Base-by-base conservation (phyloP, 2,888 invertebrate species). In the Nysson spinosus region DNA sequence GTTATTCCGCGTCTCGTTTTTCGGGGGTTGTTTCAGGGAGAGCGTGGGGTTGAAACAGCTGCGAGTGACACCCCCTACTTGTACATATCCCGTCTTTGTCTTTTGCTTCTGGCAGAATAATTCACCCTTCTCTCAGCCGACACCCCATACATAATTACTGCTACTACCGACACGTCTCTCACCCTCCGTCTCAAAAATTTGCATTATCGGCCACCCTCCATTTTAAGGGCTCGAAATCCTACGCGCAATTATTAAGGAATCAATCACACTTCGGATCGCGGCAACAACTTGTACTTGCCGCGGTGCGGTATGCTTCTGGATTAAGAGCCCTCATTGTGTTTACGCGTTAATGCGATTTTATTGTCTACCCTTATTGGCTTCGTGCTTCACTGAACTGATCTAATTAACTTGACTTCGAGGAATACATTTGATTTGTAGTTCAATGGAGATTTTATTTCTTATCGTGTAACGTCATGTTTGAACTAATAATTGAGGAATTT, bases 21-120 rank as follows among this genome's bases (percentile, higher is more conserved):
- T 12, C 28, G 63, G 71, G 60, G 69, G 44, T 62, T 47, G 64
- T 37, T 49, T 55, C 60, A 57, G 56, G 63, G 65, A 67, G 60
- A 69, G 42, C 64, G 55, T 66, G 79, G 77, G 74, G 71, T 69
- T 65, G 80, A 78, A 81, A 80, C 82, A 82, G 83, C 82, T 82
- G 83, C 79, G 72, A 77, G 75, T 77, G 82, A 83, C 83, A 82
- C 77, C 74, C 80, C 75, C 55, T 64, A 52, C 68, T 69, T 72
- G 67, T 62, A 58, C 66, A 52, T 54, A 58, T 55, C 63, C 65
- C 56, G 64, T 63, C 43, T 52, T 42, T 50, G 42, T 11, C 39
- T 51, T 40, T 54, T 22, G 46, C 28, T 42, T 44, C 35, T 55
- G 55, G 42, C 43, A 17, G 35, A 51, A 49, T 62, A 43, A 19